Conservation (phyloP, 1,140 invertebrate species). For the Tetramorium simillimum region DNA sequence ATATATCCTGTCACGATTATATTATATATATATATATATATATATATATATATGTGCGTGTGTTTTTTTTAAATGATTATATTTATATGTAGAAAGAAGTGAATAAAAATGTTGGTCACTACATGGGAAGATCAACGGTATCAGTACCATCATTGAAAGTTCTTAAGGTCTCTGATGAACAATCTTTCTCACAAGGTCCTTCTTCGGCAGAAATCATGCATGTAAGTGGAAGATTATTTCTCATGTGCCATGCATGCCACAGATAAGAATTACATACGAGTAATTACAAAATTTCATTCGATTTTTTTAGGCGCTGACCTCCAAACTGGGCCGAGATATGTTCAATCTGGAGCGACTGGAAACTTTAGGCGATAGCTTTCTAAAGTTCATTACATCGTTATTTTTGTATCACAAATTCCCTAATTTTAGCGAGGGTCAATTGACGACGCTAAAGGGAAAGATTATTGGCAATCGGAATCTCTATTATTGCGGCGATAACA, state of each 20-base stretch:
- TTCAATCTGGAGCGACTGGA: slow-evolving; percentile 94
- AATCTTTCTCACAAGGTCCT: slow-evolving; percentile 59
- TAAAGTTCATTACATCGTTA: slow-evolving; percentile 92
- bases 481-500: slow-evolving; percentile 87
- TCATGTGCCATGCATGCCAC: background rate
- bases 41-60: background rate
- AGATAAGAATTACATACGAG: background rate
- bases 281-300: slow-evolving; percentile 18
- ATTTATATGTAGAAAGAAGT: slow-evolving; percentile 31
- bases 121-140: slow-evolving; percentile 41
- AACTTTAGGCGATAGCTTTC: slow-evolving; percentile 95
- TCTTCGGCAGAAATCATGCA: slow-evolving; percentile 71
- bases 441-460: slow-evolving; percentile 91
- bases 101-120: slow-evolving; percentile 38
- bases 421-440: slow-evolving; percentile 90
- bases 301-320: slow-evolving; percentile 88
- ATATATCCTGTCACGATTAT: background rate
- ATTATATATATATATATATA: background rate
- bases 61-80: background rate
- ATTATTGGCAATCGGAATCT: slow-evolving; percentile 94
- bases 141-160: slow-evolving; percentile 63
- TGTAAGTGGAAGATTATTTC: slow-evolving; percentile 58
- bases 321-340: slow-evolving; percentile 90
- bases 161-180: slow-evolving; percentile 13
- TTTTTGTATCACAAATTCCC: slow-evolving; percentile 91